These are phyloP conservation scores for Dasyprocta punctata DNA, from an alignment of 2,113 vertebrate species.

Conservation along the genomic window DNA sequence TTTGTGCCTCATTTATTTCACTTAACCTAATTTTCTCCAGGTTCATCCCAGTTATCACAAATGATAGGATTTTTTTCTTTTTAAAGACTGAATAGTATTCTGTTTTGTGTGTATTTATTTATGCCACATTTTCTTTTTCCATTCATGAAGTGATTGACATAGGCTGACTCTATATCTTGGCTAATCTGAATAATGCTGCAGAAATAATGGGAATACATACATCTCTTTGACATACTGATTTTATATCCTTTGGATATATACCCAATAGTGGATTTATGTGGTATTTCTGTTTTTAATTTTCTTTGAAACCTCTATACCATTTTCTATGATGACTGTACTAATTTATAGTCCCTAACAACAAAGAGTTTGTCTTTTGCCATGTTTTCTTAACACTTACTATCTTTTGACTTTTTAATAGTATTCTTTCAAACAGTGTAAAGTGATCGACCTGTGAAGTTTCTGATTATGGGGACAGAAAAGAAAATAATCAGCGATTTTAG, in stretches of 20 bases:
- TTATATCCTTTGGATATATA: background rate
- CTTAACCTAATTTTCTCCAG: background rate
- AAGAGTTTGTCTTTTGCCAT: background rate
- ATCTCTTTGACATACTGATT: background rate
- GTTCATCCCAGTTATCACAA: background rate
- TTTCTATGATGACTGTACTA: background rate
- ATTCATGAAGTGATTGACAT: background rate
- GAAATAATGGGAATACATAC: too few relatives aligned
- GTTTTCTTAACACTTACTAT: background rate
- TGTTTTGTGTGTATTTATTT: background rate
- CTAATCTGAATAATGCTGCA: background rate
- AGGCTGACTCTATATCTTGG: background rate
- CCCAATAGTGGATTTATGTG: too few relatives aligned
- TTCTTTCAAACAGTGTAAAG: background rate
- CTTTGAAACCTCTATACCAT: background rate
- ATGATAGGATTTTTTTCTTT: background rate
- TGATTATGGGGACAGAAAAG: background rate
- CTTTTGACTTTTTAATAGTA: background rate
- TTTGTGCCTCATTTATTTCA: background rate
- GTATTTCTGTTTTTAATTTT: background rate
- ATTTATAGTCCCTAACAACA: background rate
- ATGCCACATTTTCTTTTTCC: background rate
- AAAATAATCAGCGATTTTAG: constrained; percentile 12
- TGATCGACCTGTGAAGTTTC: background rate
- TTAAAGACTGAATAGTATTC: background rate